Conservation (phyloP, 2,797 vertebrate genomes). For the Gallinago stenura region DNA sequence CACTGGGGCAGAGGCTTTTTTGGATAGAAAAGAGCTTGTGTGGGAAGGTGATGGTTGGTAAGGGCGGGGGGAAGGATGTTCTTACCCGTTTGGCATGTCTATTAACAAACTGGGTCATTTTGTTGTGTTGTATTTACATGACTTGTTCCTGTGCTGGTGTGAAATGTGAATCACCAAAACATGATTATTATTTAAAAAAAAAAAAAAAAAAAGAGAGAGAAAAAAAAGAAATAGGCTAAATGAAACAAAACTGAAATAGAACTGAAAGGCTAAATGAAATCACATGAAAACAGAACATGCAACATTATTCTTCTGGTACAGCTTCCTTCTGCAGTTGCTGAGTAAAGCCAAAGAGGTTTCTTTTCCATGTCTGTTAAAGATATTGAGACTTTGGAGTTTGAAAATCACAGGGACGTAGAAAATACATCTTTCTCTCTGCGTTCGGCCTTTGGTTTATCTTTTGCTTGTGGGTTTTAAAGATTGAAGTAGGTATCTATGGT, state of each 20-base stretch:
- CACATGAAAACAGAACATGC: slow-evolving; percentile 45
- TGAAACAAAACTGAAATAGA: slow-evolving; percentile 61
- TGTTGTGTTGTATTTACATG: slow-evolving; percentile 62
- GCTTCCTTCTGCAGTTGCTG: slow-evolving; percentile 37
- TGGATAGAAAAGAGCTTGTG: slow-evolving; percentile 50
- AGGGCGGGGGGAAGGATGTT: slow-evolving; percentile 60
- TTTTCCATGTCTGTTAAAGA: slow-evolving; percentile 42
- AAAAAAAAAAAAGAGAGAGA: neutral
- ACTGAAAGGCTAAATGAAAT: slow-evolving; percentile 42
- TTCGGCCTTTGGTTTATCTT: slow-evolving; percentile 21
- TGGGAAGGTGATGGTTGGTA: slow-evolving; percentile 69
- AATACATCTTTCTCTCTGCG: neutral
- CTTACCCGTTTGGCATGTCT: slow-evolving; percentile 49
- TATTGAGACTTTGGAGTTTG: neutral
- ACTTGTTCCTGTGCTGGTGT: slow-evolving; percentile 53
- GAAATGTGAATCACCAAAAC: slow-evolving; percentile 72
- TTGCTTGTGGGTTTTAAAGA: neutral
- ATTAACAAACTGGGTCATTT: slow-evolving; percentile 64
- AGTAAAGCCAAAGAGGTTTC: slow-evolving; percentile 31
- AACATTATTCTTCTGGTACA: slow-evolving; percentile 37
- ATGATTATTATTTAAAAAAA: slow-evolving; percentile 50
- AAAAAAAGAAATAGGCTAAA: slow-evolving; percentile 13
- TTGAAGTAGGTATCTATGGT: neutral
- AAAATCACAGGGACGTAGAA: neutral
- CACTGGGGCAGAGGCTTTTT: slow-evolving; percentile 36